A percentile compares a stretch with the other conserved stretches of the same genome.
These are phyloP conservation scores for Sphenopsis melanotis DNA, from an alignment of 2,797 vertebrate genomes.

Conservation along the genomic window DNA sequence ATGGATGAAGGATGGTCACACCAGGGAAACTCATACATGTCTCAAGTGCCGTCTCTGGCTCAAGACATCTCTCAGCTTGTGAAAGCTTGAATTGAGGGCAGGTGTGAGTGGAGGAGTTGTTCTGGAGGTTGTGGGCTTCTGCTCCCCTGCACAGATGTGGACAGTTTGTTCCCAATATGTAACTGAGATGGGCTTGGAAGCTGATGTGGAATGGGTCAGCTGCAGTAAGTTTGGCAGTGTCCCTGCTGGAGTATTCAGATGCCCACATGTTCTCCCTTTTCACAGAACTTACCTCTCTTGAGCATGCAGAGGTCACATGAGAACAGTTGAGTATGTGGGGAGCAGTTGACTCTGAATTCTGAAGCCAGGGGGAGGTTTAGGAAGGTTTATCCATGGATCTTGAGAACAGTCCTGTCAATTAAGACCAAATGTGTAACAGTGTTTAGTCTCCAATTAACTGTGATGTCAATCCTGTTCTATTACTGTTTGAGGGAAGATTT, in stretches of 20 bases:
- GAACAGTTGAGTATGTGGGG: neutral
- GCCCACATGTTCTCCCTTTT: neutral
- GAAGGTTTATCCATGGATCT: neutral
- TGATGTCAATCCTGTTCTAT: neutral
- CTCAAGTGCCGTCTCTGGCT: neutral
- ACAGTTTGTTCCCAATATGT: accelerated
- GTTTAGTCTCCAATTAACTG: slow-evolving; percentile 1
- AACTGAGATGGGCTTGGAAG: neutral
- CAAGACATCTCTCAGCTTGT: neutral
- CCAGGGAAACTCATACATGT: neutral
- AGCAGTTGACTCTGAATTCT: neutral
- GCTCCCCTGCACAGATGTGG: neutral
- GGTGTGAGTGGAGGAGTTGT: neutral
- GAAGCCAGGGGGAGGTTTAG: neutral
- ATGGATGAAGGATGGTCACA: neutral
- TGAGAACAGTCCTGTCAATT: neutral
- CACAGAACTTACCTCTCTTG: neutral
- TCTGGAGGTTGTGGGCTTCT: neutral
- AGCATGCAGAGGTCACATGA: neutral
- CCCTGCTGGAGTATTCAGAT: neutral
- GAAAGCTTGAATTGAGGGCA: neutral
- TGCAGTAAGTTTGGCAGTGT: neutral
- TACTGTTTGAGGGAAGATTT: neutral
- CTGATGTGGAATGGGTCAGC: neutral
- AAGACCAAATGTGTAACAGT: neutral